Base-by-base conservation (phyloP, 2,888 invertebrate species). In the Synergus gifuensis region DNA sequence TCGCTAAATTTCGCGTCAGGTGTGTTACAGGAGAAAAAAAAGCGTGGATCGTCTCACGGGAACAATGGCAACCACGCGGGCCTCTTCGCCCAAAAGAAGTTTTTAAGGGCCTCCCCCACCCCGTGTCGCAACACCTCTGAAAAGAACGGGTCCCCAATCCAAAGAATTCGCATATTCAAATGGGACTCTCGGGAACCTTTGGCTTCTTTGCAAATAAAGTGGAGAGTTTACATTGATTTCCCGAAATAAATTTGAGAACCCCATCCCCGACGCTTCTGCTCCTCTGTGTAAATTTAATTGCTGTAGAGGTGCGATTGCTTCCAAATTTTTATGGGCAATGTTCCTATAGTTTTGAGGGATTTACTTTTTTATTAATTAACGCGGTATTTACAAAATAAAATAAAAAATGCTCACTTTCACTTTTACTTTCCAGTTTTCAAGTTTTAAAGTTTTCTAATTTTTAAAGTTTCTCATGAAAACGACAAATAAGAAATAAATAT, bases 21-120 rank as follows among this genome's bases (percentile, higher is more conserved):
- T 77, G 81, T 64, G 67, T 76, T 28, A 69, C 69, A 66, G 78
- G 58, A 79, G 76, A 36, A 78, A 76, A 81, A 77, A 80, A 69
- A 82, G 76, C 49, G 63, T 36, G 58, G 79, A 78, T 84, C 84
- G 84, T 85, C 83, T 82, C 82, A 79, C 81, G 85, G 84, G 82
- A 86, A 88, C 87, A 87, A 88, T 86, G 86, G 83, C 84, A 78
- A 79, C 77, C 80, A 73, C 22, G 76, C 76, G 79, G 76, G 76
- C 79, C 78, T 67, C 76, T 77, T 76, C 76, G 42, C 76, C 58
- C 4, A 60, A 79, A 78, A 79, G 78, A 78, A 81, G 76, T 62
- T 77, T 79, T 79, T 77, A 80, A 79, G 79, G 81, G 78, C 60
- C 82, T 78, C 79, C 76, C 79, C 79, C 77, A 77, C 79, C 78